phyloP scores from a whole-genome alignment of 2,113 vertebrate genomes.

The Serilophus lunatus region DNA sequence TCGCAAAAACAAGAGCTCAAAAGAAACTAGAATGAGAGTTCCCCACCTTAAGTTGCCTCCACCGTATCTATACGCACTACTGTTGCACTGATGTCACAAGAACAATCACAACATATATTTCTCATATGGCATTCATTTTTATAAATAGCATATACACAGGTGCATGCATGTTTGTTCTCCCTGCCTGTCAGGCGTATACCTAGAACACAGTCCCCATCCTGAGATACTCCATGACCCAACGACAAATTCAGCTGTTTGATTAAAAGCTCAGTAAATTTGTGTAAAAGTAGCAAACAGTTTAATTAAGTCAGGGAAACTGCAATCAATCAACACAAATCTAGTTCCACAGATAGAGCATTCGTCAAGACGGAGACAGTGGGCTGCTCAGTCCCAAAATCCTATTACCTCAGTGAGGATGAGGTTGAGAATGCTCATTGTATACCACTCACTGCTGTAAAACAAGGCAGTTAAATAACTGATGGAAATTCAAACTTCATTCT shows the following conservation, averaged over 20 bases:
- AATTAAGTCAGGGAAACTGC: not conserved
- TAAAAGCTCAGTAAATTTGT: not conserved
- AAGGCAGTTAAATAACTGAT: not conserved
- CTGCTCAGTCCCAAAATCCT: not conserved
- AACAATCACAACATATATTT: not conserved
- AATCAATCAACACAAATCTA: not conserved
- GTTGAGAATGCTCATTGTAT: not conserved
- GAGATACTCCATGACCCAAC: not conserved
- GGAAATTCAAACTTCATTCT: not conserved
- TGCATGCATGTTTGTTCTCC: not conserved
- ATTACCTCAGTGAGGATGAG: not conserved
- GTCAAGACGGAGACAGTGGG: not conserved
- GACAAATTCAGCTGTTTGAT: not conserved
- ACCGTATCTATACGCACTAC: not conserved
- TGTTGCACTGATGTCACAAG: not conserved
- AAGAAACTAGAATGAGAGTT: not conserved
- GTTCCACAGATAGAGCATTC: not conserved
- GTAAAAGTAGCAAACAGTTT: not conserved
- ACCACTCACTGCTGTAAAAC: not conserved
- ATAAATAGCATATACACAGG: not conserved
- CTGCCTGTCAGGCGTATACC: not conserved
- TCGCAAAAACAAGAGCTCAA: not conserved
- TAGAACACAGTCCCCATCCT: not conserved
- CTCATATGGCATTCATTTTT: not conserved
- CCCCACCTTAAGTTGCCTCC: not conserved